Evolutionary conservation across 2,888 invertebrate species (phyloP).

Genomic region (Glyphotaelius pellucidus): DNA sequence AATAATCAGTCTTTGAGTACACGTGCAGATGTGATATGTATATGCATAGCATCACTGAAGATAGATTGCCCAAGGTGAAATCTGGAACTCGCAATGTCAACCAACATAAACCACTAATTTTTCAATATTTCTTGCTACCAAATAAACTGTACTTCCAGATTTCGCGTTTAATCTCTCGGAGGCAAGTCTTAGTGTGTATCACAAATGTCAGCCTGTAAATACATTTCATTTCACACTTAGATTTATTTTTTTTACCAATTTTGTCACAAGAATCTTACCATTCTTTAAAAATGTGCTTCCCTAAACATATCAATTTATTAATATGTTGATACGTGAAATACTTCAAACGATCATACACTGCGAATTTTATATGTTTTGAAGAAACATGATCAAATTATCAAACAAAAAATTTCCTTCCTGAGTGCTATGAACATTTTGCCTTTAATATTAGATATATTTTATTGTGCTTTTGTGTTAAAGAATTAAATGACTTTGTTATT

Average conservation of each 20-base stretch:
- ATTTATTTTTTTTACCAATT: slow-evolving; percentile 2
- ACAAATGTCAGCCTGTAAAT: not conserved
- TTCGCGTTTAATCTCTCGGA: not conserved
- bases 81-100: not conserved
- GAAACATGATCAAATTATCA: not conserved
- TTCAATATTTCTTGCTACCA: not conserved
- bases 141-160: not conserved
- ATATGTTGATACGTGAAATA: not conserved
- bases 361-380: not conserved
- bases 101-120: not conserved
- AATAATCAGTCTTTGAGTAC: not conserved
- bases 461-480: not conserved
- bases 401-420: not conserved
- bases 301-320: not conserved
- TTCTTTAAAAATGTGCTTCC: not conserved
- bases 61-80: not conserved
- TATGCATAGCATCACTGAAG: not conserved
- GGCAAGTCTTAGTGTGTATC: not conserved
- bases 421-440: not conserved
- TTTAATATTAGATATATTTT: not conserved
- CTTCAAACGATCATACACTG: not conserved
- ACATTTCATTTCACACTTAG: not conserved
- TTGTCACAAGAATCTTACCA: not conserved
- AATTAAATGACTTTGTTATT: not conserved
- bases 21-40: not conserved